Base-by-base conservation (phyloP, 2,797 vertebrate genomes). In the Hozukius guyotensis region DNA sequence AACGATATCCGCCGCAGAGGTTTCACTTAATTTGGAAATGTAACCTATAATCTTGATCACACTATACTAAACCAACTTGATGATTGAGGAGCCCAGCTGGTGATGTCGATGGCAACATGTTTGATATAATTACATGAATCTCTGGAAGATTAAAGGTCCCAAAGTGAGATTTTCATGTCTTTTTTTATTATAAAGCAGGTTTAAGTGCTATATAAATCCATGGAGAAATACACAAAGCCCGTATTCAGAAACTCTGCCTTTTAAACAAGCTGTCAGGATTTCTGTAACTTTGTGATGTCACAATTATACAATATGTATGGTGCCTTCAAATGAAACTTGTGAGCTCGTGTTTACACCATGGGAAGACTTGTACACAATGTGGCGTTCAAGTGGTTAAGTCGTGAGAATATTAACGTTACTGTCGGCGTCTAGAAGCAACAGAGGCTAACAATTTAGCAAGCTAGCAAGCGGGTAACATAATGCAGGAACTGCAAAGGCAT, bases 21-120 rank as follows among this genome's bases (percentile, higher is more conserved):
- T 84, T 82, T 56, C 59, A 66, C 79, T 84, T 77, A 72, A 84
- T 93, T 89, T 89, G 14, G 67, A 86, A 85, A 88, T 75, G 74
- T 68, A 59, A 42, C 68, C 68, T 71, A 18, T 82, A 85, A 88
- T 92, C 81, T 87, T 25, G 56, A 86, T 78, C 46, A 84, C 64
- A 76, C 81, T 71, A 6, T 0, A 31, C 55, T 80, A 70, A 84
- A 86, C 64, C 71, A 4, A 38, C 69, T 10, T 16, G 65, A 85
- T 57, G 85, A 89, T 11, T 82, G 78, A 84, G n/a, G 55, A 46
- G 46, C 42, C 24, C 52, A 65, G 75, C 29, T 67, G 83, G 9
- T 32, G 64, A 72, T 53, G 6, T 22, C 57, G 34, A 63, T 8
- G 42, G 36, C 63, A 64, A n/a, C 29, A n/a, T 32, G 32, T 46